phyloP scores from a whole-genome alignment of 2,797 vertebrate genomes.

The Lycodopsis pacificus region DNA sequence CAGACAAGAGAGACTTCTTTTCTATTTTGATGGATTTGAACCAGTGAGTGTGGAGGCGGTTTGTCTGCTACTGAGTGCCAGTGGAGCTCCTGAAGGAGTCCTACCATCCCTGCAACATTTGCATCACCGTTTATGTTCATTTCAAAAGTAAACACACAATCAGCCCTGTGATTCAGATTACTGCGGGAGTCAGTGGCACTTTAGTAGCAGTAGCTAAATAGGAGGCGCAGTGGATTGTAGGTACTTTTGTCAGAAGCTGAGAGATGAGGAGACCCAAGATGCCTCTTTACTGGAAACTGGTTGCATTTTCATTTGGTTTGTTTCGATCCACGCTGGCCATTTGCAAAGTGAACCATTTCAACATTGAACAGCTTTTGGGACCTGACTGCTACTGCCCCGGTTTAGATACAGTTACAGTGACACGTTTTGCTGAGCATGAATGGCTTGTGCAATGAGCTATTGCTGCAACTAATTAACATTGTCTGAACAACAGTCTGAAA shows the following conservation, averaged over 20 bases:
- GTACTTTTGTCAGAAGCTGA: neutral
- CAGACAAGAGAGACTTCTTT: conserved; percentile 15
- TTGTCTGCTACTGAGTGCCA: conserved; percentile 10
- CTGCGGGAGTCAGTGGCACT: conserved; percentile 1
- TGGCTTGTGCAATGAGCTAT: neutral
- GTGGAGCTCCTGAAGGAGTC: conserved; percentile 17
- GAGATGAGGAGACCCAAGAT: conserved; percentile 7
- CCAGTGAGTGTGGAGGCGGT: conserved; percentile 39
- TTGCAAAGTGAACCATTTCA: neutral
- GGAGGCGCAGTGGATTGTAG: neutral
- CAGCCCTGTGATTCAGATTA: neutral
- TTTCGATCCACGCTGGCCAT: neutral
- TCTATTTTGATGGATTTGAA: conserved; percentile 51
- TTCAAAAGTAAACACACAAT: neutral
- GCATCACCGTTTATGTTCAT: conserved; percentile 6
- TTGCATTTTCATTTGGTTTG: conserved; percentile 1
- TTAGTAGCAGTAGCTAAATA: conserved; percentile 9
- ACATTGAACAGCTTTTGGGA: neutral
- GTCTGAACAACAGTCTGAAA: neutral
- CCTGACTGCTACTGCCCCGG: neutral
- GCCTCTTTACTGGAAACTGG: neutral
- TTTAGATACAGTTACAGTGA: neutral
- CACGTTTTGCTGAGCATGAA: neutral
- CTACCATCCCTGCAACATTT: conserved; percentile 24
- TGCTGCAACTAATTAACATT: neutral